A percentile compares a stretch with the other conserved stretches of the same genome.
Conservation (phyloP, 2,888 invertebrate genomes). For the Belgica antarctica region DNA sequence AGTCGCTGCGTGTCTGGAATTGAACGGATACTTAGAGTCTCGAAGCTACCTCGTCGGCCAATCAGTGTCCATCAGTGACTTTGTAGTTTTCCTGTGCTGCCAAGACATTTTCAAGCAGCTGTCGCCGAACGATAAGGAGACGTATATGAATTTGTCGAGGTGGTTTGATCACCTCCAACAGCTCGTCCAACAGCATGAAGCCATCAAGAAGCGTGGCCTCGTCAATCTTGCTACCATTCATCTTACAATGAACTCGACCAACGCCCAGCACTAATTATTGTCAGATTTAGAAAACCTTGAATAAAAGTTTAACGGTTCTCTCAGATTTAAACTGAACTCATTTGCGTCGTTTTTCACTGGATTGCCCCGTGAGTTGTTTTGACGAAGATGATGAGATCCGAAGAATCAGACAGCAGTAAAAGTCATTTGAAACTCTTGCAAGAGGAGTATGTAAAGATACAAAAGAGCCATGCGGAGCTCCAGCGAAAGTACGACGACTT, state of each 20-base stretch:
- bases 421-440: conserved; percentile 82
- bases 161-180: conserved; percentile 78
- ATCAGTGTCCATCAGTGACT: conserved; percentile 64
- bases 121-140: conserved; percentile 65
- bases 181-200: conserved; percentile 69
- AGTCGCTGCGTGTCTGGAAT: conserved; percentile 55
- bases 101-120: conserved; percentile 66
- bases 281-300: no score
- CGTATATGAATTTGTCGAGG: conserved; percentile 67
- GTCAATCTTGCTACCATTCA: conserved; percentile 54
- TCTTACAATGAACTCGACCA: no score
- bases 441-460: conserved; percentile 88
- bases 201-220: conserved; percentile 57
- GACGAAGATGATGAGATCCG: no score
- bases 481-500: conserved; percentile 81
- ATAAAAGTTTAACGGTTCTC: background rate
- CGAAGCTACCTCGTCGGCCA: conserved; percentile 62
- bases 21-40: conserved; percentile 58
- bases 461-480: conserved; percentile 74
- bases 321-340: no score
- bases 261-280: no score
- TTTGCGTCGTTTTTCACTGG: background rate
- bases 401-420: no score
- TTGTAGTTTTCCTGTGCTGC: conserved; percentile 67
- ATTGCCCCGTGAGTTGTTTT: no score